Evolutionary conservation across 2,113 vertebrate genomes (phyloP), one percentile per base, ranked within the genome.

Genomic region (Perognathus longimembris): DNA sequence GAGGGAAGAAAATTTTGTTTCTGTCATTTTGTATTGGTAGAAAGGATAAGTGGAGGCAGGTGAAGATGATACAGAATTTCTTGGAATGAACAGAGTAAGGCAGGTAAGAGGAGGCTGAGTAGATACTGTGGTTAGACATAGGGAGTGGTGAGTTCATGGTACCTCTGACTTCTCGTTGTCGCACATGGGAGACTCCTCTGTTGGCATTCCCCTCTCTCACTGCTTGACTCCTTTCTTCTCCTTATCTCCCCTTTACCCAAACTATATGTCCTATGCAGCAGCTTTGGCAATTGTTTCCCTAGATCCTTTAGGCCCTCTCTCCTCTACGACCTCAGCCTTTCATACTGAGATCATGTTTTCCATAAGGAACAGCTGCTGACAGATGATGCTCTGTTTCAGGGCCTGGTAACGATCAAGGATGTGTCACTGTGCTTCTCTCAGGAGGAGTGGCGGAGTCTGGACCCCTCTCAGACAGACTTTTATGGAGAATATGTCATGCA

Each of bases 401-500:
- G 96, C 45, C 93, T 97, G 83, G 96, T 96, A 77, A 97, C 96
- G 82, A 96, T 97, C 92, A 97, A 96, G 93, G 96, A 96, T 88
- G 96, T 97, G 45, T 97, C 96, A 6, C 67, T 97, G 88, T 95
- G 94, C 93, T 97, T 97, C 85, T 97, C 96, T 92, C 96, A 97
- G 93, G 96, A 97, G 67, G 96, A 97, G 63, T 97, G 96, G 96
- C 94, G 95, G 89, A 97, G 96, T 88, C 90, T 97, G 93, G 96
- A 97, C 79, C 96, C 96, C 71, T 96, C 95, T 67, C 96, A 97
- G 71, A 97, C 96, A 90, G 96, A 97, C 90, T 97, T 97, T 77
- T 97, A 97, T 69, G 96, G 96, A 95, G 96, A 97, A 96, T 97
- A 97, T 42, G 95, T 97, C 88, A 96, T 97, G 96, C 95, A 97